Evolutionary conservation across 2,888 invertebrate genomes (phyloP), one percentile per base, ranked within the genome.

Genomic region (Uropetala carovei): DNA sequence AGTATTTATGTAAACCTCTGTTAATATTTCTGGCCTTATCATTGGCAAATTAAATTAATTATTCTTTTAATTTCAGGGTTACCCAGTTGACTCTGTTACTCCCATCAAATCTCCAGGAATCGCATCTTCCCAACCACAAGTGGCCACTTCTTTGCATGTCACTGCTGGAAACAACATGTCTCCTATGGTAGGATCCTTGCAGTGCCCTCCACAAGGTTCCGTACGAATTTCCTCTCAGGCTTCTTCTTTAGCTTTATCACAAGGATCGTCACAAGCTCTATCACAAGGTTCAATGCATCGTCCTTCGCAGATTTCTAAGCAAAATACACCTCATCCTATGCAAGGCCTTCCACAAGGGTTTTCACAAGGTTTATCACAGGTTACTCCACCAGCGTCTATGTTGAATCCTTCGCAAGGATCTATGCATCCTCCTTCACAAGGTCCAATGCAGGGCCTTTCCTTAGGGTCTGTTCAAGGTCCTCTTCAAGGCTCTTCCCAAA

Each of bases 381-480:
- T 60, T 14, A 68, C 81, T 18, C 92, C 93, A 27, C 92, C 56
- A 68, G 93, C 92, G 13, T 89, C 93, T 75, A 89, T 92, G 92
- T 92, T 56, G 0, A 92, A 91, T 57, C 92, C 93, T 14, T 92
- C 92, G 91, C 92, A 60, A 68, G 92, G 58, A 22, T 83, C 18
- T 58, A 81, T 56, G 83, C 91, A 59, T 83, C 92, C 30, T 43
- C 93, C 11, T 56, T 83, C n/a, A 43, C 89, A 89, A 56, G 82
- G 56, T 5, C 91, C 92, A 13, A 56, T 68, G 64, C 92, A 86
- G 13, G 84, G 92, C 56, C 59, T 92, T 57, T 64, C 92, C 81
- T 91, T 30, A 93, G 93, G 82, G 93, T 93, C 92, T 92, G 92
- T 86, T 93, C 86, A 83, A 92, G 93, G 92, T 82, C 93, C 57